Evolutionary conservation across 2,888 invertebrate species (phyloP), one percentile per base, ranked within the genome.

Genomic region (Micropterix aruncella): DNA sequence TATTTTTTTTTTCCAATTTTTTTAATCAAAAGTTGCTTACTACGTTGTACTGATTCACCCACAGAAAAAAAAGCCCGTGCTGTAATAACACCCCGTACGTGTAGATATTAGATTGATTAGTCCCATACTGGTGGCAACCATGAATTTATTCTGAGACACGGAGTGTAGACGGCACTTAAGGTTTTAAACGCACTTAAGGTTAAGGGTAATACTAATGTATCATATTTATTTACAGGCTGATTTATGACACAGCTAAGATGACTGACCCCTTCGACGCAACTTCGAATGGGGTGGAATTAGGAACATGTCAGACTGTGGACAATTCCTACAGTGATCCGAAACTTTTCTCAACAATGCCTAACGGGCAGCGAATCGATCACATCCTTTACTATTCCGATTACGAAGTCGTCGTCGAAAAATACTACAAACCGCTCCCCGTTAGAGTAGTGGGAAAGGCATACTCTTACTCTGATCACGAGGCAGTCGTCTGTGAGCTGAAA

Each of bases 291-390:
- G 17, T 39, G 42, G 46, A 37, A 39, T 41, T 73, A 43, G 82
- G 83, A 36, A 97, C 97, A 12, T 83, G 83, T 60, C 86, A 86
- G 55, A 76, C 80, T 54, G 72, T 77, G 3, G 77, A 79, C 50
- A 99, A 97, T 61, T 86, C 85, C 52, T 97, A 93, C 59, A 81
- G 89, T 0, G 63, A 75, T 44, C 59, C 65, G 1, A 67, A 63
- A 40, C 54, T 68, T 43, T 65, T 73, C 2, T 66, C 70, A 45
- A 59, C 61, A 9, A 65, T 66, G 43, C 82, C 85, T 0, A 66
- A 77, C 38, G 95, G 95, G 15, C 86, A 89, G 60, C 77, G 95
- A 48, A 92, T 97, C 52, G 97, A 97, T 69, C 92, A 95, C 60
- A 83, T 97, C 52, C 67, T 95, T 53, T 89, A 80, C 59, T 70